phyloP scores from a whole-genome alignment of 2,888 invertebrate genomes.

The Dolichomitus sp. region DNA sequence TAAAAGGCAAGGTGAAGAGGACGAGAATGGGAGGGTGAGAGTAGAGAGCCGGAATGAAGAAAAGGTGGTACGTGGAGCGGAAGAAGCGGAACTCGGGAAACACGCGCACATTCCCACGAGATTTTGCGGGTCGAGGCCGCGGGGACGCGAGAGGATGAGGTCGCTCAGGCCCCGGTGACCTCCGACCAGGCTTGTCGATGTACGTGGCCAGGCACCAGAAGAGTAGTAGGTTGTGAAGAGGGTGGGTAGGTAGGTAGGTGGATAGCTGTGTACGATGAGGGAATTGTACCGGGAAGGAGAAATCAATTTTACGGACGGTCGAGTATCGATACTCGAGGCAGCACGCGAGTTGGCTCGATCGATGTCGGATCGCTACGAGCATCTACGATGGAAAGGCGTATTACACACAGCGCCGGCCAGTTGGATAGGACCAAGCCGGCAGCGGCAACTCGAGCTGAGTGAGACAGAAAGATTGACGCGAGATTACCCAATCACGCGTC shows the following conservation, averaged over 20 bases:
- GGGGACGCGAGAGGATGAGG: slow-evolving; percentile 29
- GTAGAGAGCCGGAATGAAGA: slow-evolving; percentile 13
- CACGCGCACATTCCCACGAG: slow-evolving; percentile 45
- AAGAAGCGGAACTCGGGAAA: slow-evolving; percentile 19
- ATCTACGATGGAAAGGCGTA: slow-evolving; percentile 24
- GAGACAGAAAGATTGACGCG: slow-evolving; percentile 46
- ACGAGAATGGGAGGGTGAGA: neutral
- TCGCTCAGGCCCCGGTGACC: slow-evolving; percentile 39
- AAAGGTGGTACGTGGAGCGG: slow-evolving; percentile 1
- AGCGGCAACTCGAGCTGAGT: slow-evolving; percentile 22
- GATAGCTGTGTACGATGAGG: slow-evolving; percentile 50
- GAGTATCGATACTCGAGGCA: slow-evolving; percentile 71
- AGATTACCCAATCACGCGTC: slow-evolving; percentile 48
- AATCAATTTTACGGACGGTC: slow-evolving; percentile 82
- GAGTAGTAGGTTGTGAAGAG: slow-evolving; percentile 24
- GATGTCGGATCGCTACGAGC: slow-evolving; percentile 41
- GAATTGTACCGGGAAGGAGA: slow-evolving; percentile 69
- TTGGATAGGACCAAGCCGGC: slow-evolving; percentile 2
- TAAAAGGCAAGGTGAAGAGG: neutral
- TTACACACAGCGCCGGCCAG: neutral
- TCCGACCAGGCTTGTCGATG: slow-evolving; percentile 14
- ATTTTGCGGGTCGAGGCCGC: slow-evolving; percentile 48
- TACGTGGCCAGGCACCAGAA: slow-evolving; percentile 11
- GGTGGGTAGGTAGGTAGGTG: slow-evolving; percentile 24
- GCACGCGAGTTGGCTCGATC: slow-evolving; percentile 28